Percentiles rank a stretch among this genome's conserved stretches.
Evolutionary conservation across 2,113 vertebrate genomes (phyloP).

Genomic region (Rhinoderma darwinii): DNA sequence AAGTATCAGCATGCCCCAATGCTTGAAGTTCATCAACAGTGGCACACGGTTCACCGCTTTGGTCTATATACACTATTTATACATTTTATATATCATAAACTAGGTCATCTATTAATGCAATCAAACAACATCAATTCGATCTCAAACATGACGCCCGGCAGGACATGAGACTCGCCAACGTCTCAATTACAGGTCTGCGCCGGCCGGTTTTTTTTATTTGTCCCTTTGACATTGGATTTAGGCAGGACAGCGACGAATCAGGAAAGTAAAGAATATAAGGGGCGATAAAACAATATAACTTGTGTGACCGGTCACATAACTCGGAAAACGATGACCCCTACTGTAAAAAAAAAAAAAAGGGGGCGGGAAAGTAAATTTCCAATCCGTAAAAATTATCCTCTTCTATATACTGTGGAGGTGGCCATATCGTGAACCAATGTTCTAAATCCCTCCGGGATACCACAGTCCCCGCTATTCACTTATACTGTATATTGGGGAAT

Average conservation of each 20-base stretch:
- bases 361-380: not conserved
- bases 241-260: not conserved
- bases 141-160: conserved; percentile 48
- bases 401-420: not conserved
- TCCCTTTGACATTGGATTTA: not conserved
- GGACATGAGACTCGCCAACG: not conserved
- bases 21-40: not conserved
- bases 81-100: conserved; percentile 59
- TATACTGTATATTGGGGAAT: not conserved
- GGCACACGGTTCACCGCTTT: not conserved
- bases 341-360: too few species aligned
- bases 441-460: too few species aligned
- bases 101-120: conserved; percentile 60
- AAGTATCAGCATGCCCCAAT: conserved; percentile 6
- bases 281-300: not conserved
- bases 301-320: not conserved
- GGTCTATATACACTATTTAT: conserved; percentile 71
- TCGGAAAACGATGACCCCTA: not conserved
- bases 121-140: conserved; percentile 26
- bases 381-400: too few species aligned
- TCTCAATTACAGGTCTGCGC: not conserved
- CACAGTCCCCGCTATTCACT: too few species aligned
- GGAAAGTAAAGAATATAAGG: not conserved
- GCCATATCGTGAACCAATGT: too few species aligned
- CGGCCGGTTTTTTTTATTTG: too few species aligned